Percentiles rank a stretch among this genome's conserved stretches.
These are phyloP conservation scores for Dicentrarchus labrax DNA, from an alignment of 2,113 vertebrate genomes.

Conservation along the genomic window DNA sequence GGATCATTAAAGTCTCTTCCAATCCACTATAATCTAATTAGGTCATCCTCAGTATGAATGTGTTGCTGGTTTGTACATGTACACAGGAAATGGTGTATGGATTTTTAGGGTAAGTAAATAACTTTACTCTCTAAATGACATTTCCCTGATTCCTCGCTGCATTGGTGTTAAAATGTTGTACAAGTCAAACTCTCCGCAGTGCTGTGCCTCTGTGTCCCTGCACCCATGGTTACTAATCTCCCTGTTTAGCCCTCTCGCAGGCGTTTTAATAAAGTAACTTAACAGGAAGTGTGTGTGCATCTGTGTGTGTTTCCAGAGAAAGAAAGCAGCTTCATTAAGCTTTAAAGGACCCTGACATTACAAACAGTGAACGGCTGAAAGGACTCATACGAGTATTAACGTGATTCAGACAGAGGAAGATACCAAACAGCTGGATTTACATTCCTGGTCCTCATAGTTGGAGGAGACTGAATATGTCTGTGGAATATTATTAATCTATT, in stretches of 20 bases:
- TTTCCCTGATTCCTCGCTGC: neutral
- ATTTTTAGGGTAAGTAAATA: neutral
- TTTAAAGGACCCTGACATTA: constrained; percentile 3
- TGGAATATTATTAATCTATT: too few species aligned
- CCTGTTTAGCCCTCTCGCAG: constrained; percentile 41
- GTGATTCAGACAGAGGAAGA: neutral
- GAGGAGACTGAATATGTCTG: too few species aligned
- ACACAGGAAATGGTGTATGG: too few species aligned
- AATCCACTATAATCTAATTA: too few species aligned
- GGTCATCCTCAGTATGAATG: too few species aligned
- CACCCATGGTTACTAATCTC: constrained; percentile 71
- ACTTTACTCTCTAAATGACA: neutral
- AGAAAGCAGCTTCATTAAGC: constrained; percentile 23
- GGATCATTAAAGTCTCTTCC: too few species aligned
- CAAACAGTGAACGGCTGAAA: constrained; percentile 10
- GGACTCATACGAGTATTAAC: neutral
- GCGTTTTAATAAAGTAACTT: constrained; percentile 60
- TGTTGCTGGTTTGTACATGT: too few species aligned
- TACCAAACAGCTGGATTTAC: too few species aligned
- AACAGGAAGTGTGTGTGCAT: constrained; percentile 14
- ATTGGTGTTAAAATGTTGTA: neutral
- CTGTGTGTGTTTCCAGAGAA: constrained; percentile 10
- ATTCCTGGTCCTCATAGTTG: too few species aligned
- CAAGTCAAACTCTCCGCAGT: constrained; percentile 42
- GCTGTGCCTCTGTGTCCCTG: constrained; percentile 15